Evolutionary conservation across 2,888 invertebrate species (phyloP).

Genomic region (Dexiosoma caninum): DNA sequence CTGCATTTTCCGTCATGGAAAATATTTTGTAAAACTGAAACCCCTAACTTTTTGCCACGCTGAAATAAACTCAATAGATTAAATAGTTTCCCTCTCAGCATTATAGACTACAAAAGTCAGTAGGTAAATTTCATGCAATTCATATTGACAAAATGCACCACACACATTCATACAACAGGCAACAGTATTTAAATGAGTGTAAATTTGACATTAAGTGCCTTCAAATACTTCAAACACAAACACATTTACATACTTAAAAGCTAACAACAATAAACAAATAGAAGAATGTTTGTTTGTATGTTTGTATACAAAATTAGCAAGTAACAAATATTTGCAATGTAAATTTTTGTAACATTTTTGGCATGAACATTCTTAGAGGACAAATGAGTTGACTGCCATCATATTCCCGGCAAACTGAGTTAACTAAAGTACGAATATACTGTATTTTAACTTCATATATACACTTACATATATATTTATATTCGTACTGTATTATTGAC

Average conservation of each 20-base stretch:
- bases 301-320: constrained; percentile 10
- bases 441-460: constrained; percentile 1
- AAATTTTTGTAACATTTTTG: constrained; percentile 43
- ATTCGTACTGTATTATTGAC: constrained; percentile 47
- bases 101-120: not conserved
- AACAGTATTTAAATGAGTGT: constrained; percentile 58
- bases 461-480: no score
- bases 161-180: constrained; percentile 30
- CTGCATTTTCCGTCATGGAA: no score
- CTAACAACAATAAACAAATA: not conserved
- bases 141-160: constrained; percentile 25
- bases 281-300: not conserved
- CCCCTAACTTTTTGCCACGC: not conserved
- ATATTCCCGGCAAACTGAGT: constrained; percentile 10
- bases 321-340: constrained; percentile 53
- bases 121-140: not conserved
- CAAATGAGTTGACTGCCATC: not conserved
- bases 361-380: not conserved
- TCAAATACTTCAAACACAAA: constrained; percentile 31
- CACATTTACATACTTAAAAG: not conserved
- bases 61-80: not conserved
- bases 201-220: constrained; percentile 55
- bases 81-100: not conserved
- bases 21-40: no score
- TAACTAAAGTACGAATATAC: not conserved